phyloP scores from a whole-genome alignment of 2,888 invertebrate genomes.

The Unio pictorum region DNA sequence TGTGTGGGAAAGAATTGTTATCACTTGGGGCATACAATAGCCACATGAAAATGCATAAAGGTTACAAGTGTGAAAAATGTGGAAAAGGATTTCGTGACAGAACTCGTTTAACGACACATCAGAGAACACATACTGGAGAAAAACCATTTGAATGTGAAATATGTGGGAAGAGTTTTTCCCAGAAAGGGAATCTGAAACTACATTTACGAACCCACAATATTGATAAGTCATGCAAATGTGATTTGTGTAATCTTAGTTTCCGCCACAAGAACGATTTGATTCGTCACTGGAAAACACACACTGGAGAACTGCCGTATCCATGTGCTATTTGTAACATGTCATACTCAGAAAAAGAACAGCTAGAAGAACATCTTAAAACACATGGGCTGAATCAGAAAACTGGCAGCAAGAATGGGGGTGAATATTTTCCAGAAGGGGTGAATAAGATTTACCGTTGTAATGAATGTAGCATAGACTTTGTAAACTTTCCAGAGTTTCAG shows the following conservation, averaged over 20 bases:
- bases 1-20: no score
- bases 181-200: constrained; percentile 24
- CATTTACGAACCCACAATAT: constrained; percentile 2
- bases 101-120: neutral
- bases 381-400: no score
- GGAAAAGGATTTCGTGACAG: no score
- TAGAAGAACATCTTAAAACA: no score
- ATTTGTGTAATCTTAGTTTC: constrained; percentile 9
- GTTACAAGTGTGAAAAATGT: no score
- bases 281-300: constrained; percentile 13
- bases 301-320: no score
- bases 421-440: neutral
- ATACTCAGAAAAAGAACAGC: no score
- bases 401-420: no score
- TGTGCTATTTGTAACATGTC: no score
- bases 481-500: constrained; percentile 15
- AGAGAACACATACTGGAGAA: constrained; percentile 4
- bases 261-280: constrained; percentile 12
- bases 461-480: constrained; percentile 15
- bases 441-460: constrained; percentile 16
- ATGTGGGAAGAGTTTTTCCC: constrained; percentile 18
- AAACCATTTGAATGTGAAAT: constrained; percentile 17
- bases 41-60: no score
- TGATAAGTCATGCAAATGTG: constrained; percentile 5
- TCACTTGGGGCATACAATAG: no score